Evolutionary conservation across 2,797 vertebrate genomes (phyloP), one percentile per base, ranked within the genome.

Genomic region (Enteromius radiatus): DNA sequence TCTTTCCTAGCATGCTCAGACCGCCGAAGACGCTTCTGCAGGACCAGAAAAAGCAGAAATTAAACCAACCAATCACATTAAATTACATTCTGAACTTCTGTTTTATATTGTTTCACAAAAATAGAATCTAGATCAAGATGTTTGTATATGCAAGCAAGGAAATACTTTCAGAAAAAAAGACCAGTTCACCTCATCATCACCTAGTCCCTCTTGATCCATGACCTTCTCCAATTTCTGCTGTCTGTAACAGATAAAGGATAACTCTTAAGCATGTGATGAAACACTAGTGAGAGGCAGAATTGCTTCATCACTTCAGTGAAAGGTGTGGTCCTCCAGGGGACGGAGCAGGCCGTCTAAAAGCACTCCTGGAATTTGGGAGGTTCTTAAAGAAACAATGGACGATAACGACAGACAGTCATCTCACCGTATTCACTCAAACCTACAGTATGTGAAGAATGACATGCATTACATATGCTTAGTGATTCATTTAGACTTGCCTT

Each of bases 191-290:
- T 99, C 98, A 91, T 99, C 98, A 89, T 99, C 98, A 86, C 96
- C 96, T 71, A 99, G 91, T 77, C 98, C 98, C 92, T 99, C 97
- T 90, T 99, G 97, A 88, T 99, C 98, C 98, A 99, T 99, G 89
- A 98, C 97, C 82, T 98, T 98, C 92, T 99, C 98, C 76, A 99
- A 89, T 89, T 99, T 99, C 92, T 97, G 97, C 89, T 99, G 98
- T 89, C 98, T 99, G 89, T 88, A 85, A 90, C 82, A 86, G 6
- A 83, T 5, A 76, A 2, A 38, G 6, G 5, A 41, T 52, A 31
- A 8, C 26, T 21, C 61, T 47, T 3, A 73, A 23, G 43, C 47
- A 59, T 14, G 23, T 21, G 21, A 31, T 70, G 14, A 83, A 78
- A 82, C 49, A 45, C 23, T 10, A 33, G 11, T 5, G 36, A 23